A percentile compares a stretch with the other conserved stretches of the same genome.
Conservation (phyloP, 2,113 vertebrate genomes). For the Vidua macroura region DNA sequence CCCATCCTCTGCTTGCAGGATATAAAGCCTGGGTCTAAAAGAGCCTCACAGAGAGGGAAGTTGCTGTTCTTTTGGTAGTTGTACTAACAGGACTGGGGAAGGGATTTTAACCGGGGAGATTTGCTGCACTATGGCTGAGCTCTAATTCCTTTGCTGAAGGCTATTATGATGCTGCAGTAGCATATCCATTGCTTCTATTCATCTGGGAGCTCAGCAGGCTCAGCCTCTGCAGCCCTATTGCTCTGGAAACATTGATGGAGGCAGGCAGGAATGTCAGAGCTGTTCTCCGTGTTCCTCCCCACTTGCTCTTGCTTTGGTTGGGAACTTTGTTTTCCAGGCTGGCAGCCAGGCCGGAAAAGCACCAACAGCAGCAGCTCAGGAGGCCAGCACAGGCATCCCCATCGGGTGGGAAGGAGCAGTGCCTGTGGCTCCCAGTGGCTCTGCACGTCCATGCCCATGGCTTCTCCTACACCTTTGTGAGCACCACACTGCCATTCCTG, state of each 20-base stretch:
- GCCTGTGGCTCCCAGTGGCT: background rate
- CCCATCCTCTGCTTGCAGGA: background rate
- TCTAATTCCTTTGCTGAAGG: background rate
- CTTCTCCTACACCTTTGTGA: background rate
- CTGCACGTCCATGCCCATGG: accelerated
- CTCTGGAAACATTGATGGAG: background rate
- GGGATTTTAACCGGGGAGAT: background rate
- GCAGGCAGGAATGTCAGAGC: background rate
- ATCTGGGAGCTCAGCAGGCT: background rate
- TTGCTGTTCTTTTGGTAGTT: background rate
- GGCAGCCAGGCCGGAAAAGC: background rate
- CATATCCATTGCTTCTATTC: background rate
- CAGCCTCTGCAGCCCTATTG: background rate
- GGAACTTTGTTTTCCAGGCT: background rate
- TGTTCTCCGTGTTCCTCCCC: background rate
- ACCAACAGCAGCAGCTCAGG: background rate
- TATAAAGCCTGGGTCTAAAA: background rate
- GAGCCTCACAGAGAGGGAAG: background rate
- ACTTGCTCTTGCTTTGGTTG: background rate
- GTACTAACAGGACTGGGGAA: background rate
- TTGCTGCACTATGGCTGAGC: background rate
- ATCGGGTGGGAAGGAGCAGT: accelerated
- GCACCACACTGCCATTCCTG: accelerated
- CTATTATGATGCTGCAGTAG: background rate
- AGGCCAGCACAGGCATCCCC: background rate